Evolutionary conservation across 2,113 vertebrate genomes (phyloP), one percentile per base, ranked within the genome.

Genomic region (Ptilonorhynchus violaceus): DNA sequence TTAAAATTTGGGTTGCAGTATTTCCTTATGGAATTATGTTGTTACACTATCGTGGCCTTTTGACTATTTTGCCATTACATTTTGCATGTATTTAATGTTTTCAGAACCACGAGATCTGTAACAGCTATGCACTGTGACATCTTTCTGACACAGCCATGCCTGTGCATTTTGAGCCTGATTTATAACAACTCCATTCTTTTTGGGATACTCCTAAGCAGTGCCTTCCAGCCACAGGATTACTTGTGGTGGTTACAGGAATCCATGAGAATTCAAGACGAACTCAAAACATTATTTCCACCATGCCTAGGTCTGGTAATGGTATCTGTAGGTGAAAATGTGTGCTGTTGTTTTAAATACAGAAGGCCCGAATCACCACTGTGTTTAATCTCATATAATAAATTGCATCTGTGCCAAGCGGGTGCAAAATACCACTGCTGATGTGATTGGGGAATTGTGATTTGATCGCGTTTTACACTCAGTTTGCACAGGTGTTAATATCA

Each of bases 351-450:
- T 91, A 92, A 87, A 91, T 92, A 79, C 86, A 72, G 82, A 39
- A 92, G 76, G 76, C 47, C 88, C 86, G 92, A 72, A 86, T 91
- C 93, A 93, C 68, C 85, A 72, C 82, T 84, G 82, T 90, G 92
- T 88, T 96, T 94, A 88, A 94, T 91, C 76, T 96, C 83, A 53
- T 92, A 77, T 87, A 92, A 94, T 96, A 93, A 93, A 95, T 96
- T 93, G 91, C 88, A 73, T 92, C 80, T 95, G 83, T 89, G 93
- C 88, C 83, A 89, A 75, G 76, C 1, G 68, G 72, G 93, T 96
- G 60, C 86, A 92, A 90, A 95, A 89, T 92, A 64, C 50, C 91
- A 93, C 85, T 0, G 31, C 88, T 72, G 92, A 91, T 96, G 69
- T 80, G 83, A 87, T 42, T 50, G 86, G 92, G 92, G 92, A 96